phyloP scores from a whole-genome alignment of 2,888 invertebrate species.

The Rhamnusium bicolor region DNA sequence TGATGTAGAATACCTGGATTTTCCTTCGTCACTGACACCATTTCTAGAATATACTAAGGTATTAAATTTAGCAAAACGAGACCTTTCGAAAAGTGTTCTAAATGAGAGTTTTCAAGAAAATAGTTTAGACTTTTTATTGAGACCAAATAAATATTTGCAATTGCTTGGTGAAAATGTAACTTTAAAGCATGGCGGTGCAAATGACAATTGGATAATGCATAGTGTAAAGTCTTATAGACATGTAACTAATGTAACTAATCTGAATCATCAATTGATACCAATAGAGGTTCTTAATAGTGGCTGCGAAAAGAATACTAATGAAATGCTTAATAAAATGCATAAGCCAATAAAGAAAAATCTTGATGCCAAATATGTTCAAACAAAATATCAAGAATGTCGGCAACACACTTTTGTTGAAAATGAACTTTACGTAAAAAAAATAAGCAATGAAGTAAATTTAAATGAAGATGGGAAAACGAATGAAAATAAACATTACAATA shows the following conservation, averaged over 20 bases:
- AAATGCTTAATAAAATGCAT: not conserved
- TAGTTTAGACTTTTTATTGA: constrained; percentile 59
- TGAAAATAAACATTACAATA: constrained; percentile 31
- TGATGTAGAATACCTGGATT: constrained; percentile 44
- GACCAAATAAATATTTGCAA: constrained; percentile 58
- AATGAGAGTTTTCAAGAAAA: constrained; percentile 28
- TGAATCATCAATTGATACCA: constrained; percentile 24
- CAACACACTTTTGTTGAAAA: constrained; percentile 34
- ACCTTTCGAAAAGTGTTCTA: constrained; percentile 28
- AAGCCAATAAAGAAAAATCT: constrained; percentile 10
- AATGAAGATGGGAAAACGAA: constrained; percentile 4
- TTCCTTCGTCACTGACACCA: constrained; percentile 61
- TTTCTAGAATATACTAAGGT: constrained; percentile 60
- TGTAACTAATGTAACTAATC: constrained; percentile 13
- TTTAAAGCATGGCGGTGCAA: constrained; percentile 60
- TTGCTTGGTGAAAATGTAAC: constrained; percentile 49
- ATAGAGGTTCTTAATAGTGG: constrained; percentile 32
- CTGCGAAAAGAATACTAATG: constrained; percentile 14
- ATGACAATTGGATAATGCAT: constrained; percentile 58
- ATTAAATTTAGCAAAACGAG: constrained; percentile 33
- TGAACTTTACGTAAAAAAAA: constrained; percentile 17
- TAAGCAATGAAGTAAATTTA: constrained; percentile 5
- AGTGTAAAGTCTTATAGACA: constrained; percentile 27
- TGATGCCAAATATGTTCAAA: constrained; percentile 14
- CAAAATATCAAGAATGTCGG: constrained; percentile 25